phyloP scores from a whole-genome alignment of 2,888 invertebrate species.

The Bursaphelenchus okinawaensis region DNA sequence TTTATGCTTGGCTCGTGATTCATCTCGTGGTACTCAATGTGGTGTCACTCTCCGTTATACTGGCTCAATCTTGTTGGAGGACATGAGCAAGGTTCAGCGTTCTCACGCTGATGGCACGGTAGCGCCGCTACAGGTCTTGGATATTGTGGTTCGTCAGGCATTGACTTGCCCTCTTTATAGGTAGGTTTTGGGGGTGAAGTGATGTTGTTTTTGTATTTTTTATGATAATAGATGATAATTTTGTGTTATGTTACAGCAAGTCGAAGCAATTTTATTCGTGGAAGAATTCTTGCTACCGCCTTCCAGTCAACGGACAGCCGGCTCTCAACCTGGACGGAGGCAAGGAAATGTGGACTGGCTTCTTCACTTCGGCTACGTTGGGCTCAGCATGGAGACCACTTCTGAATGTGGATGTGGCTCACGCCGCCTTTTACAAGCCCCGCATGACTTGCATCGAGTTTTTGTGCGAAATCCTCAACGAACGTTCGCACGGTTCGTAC shows the following conservation, averaged over 20 bases:
- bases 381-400: conserved; percentile 39
- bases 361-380: conserved; percentile 52
- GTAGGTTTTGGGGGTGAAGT: conserved; percentile 16
- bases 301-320: conserved; percentile 29
- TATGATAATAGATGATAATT: not conserved
- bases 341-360: conserved; percentile 55
- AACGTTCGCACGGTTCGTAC: conserved; percentile 3
- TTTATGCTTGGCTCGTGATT: conserved; percentile 39
- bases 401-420: conserved; percentile 49
- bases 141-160: conserved; percentile 50
- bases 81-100: conserved; percentile 13
- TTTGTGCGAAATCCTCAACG: conserved; percentile 48
- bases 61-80: conserved; percentile 45
- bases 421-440: conserved; percentile 50
- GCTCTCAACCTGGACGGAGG: conserved; percentile 50
- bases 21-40: conserved; percentile 2
- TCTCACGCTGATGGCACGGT: conserved; percentile 33
- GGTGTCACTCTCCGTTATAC: conserved; percentile 37
- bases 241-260: conserved; percentile 23
- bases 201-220: not conserved
- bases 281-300: conserved; percentile 39
- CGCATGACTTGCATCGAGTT: conserved; percentile 44
- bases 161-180: conserved; percentile 47
- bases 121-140: conserved; percentile 59
- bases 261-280: conserved; percentile 46